Evolutionary conservation across 2,113 vertebrate species (phyloP).

Genomic region (Pycnonotus jocosus): DNA sequence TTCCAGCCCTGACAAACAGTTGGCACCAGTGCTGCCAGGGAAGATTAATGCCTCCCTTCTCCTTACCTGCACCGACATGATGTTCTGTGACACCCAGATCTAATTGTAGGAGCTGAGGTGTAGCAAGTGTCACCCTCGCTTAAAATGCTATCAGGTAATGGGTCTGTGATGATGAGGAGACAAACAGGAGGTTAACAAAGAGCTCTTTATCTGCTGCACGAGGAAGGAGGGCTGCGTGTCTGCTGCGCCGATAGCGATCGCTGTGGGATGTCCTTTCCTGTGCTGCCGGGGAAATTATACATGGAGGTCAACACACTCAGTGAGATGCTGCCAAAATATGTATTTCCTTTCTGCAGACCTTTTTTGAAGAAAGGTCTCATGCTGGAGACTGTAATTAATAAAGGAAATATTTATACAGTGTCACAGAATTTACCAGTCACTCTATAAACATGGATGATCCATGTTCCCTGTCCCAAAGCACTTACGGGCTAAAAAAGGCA

Average conservation of each 20-base stretch:
- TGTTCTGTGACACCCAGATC: neutral
- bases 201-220: neutral
- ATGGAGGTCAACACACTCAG: neutral
- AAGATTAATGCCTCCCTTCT: constrained; percentile 33
- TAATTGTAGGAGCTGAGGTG: neutral
- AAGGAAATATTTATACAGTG: constrained; percentile 56
- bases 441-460: constrained; percentile 52
- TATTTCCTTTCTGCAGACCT: constrained; percentile 49
- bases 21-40: neutral
- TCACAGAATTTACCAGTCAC: constrained; percentile 36
- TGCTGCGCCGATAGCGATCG: neutral
- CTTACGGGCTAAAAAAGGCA: constrained; percentile 59
- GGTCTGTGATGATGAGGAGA: neutral
- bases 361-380: constrained; percentile 36
- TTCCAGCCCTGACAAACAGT: neutral
- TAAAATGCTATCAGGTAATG: neutral
- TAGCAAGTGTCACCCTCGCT: neutral
- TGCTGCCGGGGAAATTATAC: neutral
- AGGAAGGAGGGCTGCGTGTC: neutral
- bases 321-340: constrained; percentile 49
- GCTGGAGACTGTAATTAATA: constrained; percentile 50
- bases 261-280: neutral
- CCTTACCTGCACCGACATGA: neutral
- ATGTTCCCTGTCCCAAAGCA: constrained; percentile 43
- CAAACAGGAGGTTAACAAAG: constrained; percentile 18